These are phyloP conservation scores for Acanthiza pusilla DNA, from an alignment of 2,797 vertebrate genomes.

Conservation along the genomic window DNA sequence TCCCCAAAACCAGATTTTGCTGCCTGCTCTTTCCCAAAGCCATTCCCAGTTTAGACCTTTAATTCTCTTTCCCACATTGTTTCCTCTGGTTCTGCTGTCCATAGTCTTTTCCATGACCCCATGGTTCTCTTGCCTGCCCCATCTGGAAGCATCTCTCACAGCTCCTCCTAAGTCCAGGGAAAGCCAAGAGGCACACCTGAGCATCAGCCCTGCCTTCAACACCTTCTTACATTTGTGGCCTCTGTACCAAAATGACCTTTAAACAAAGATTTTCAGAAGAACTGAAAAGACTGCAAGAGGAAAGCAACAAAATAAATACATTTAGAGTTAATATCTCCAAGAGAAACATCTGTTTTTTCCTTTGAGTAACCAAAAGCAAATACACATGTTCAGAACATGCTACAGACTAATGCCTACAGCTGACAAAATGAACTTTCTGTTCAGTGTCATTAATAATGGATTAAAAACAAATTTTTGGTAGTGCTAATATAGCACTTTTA, in stretches of 20 bases:
- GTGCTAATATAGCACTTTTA: not conserved
- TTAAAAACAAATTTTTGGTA: not conserved
- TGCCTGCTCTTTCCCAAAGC: not conserved
- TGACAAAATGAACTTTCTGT: not conserved
- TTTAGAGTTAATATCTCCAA: not conserved
- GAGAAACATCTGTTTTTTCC: slow-evolving; percentile 6
- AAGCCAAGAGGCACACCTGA: not conserved
- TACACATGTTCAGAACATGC: not conserved
- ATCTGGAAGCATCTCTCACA: not conserved
- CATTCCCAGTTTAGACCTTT: not conserved
- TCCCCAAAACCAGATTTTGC: not conserved
- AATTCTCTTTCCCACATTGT: not conserved
- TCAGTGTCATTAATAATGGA: not conserved
- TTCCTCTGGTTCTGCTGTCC: not conserved
- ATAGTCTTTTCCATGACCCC: not conserved
- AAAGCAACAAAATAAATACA: not conserved
- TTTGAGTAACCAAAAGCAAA: slow-evolving; percentile 19
- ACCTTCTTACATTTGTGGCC: not conserved
- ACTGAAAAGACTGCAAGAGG: not conserved
- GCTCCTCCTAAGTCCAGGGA: not conserved
- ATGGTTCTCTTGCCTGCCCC: not conserved
- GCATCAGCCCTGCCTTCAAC: not conserved
- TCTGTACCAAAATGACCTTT: not conserved
- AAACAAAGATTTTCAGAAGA: not conserved
- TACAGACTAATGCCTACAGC: not conserved